Evolutionary conservation across 2,888 invertebrate genomes (phyloP).

Genomic region (Apamea epomidion): DNA sequence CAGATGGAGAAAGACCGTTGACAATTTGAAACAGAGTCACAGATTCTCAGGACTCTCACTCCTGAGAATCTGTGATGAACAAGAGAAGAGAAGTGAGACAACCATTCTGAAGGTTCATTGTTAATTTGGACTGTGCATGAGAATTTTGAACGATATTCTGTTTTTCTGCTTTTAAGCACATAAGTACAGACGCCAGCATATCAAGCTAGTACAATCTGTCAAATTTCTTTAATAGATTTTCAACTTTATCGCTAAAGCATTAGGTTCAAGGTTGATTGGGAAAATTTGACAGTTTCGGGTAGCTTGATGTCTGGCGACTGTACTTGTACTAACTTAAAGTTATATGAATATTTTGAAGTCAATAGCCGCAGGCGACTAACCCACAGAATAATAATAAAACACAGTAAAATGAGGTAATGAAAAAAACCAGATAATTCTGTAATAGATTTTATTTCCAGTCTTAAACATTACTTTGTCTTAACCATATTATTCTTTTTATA

Average conservation of each 20-base stretch:
- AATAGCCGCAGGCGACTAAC: not conserved
- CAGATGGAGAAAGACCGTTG: not conserved
- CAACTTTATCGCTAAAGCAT: no score
- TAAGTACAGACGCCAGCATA: no score
- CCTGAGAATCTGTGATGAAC: no score
- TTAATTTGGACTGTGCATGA: not conserved
- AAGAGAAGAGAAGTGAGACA: not conserved
- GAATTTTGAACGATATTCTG: not conserved
- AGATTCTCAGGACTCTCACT: not conserved
- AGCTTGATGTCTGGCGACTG: no score
- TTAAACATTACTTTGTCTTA: not conserved
- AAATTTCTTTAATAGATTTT: no score
- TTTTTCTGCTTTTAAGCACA: not conserved
- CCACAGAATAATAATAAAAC: not conserved
- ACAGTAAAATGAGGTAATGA: not conserved
- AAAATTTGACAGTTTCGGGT: no score
- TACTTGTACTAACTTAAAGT: not conserved
- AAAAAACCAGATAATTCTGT: no score
- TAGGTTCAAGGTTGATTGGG: no score
- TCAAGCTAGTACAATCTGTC: no score
- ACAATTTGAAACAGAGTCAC: not conserved
- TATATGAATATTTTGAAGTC: not conserved
- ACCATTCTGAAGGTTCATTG: not conserved
- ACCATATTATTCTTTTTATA: not conserved
- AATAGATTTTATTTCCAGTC: not conserved